Conservation (phyloP, 2,113 vertebrate genomes). For the Onychostoma macrolepis region DNA sequence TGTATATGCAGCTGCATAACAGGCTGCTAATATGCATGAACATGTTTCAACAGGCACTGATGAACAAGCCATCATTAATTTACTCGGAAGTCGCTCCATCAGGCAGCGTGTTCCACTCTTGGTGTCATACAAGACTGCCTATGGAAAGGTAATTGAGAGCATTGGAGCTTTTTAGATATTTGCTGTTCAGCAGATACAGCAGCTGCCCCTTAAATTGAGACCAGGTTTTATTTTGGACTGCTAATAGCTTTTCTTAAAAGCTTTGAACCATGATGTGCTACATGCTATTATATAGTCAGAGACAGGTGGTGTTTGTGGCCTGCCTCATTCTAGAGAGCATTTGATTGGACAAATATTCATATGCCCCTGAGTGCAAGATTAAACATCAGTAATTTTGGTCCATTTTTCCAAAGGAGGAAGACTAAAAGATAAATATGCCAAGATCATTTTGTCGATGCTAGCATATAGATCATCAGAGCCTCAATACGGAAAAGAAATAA, state of each 20-base stretch:
- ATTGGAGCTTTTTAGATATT: background rate
- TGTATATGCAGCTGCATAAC: background rate
- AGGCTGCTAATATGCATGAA: background rate
- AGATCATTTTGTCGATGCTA: background rate
- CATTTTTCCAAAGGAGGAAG: background rate
- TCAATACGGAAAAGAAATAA: background rate
- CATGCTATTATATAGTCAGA: background rate
- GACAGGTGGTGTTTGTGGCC: background rate
- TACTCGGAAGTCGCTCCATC: constrained; percentile 90
- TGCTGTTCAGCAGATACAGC: background rate
- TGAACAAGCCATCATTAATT: constrained; percentile 93
- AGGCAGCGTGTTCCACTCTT: constrained; percentile 89
- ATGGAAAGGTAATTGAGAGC: constrained; percentile 85
- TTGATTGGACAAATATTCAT: background rate
- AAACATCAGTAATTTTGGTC: background rate
- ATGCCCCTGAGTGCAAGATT: background rate
- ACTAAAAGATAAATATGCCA: background rate
- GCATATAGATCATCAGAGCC: background rate
- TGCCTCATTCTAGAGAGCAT: background rate
- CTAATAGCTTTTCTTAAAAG: background rate
- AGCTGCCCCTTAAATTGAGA: background rate
- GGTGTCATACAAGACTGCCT: constrained; percentile 91
- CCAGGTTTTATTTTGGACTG: background rate
- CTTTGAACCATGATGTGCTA: background rate
- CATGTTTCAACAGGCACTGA: constrained; percentile 82